Conservation (phyloP, 1,140 invertebrate genomes). For the Eciton burchellii region DNA sequence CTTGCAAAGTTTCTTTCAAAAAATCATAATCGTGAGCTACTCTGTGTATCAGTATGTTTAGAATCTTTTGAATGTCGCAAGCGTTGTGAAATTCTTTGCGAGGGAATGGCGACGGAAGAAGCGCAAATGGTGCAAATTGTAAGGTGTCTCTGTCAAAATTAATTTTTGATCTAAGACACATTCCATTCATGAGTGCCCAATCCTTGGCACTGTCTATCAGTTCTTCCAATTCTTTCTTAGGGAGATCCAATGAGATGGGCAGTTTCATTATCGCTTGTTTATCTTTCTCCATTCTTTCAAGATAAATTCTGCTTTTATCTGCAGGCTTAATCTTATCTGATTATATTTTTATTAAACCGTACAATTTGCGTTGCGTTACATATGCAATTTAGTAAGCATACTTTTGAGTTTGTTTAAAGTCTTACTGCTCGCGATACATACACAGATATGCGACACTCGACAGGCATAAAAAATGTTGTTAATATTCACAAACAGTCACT, state of each 20-base stretch:
- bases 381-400: not conserved
- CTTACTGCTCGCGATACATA: not conserved
- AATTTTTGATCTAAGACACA: slow-evolving; percentile 90
- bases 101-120: slow-evolving; percentile 94
- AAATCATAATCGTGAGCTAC: slow-evolving; percentile 94
- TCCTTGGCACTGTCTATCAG: slow-evolving; percentile 92
- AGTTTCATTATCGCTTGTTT: slow-evolving; percentile 49
- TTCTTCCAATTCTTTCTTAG: slow-evolving; percentile 87
- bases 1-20: slow-evolving; percentile 88
- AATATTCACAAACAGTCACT: no score
- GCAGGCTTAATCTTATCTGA: not conserved
- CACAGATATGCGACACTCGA: no score
- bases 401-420: not conserved
- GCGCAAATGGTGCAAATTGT: slow-evolving; percentile 92
- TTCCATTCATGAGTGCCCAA: slow-evolving; percentile 93
- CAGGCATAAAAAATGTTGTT: no score
- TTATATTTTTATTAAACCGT: not conserved
- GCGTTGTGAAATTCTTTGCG: slow-evolving; percentile 91
- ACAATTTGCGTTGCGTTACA: no score
- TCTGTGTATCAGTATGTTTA: slow-evolving; percentile 94
- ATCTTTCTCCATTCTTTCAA: not conserved
- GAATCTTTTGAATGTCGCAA: slow-evolving; percentile 89
- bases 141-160: slow-evolving; percentile 89
- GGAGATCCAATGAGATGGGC: slow-evolving; percentile 85
- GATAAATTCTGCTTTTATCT: not conserved